Evolutionary conservation across 2,113 vertebrate genomes (phyloP).

Genomic region (Eupsittula cactorum): DNA sequence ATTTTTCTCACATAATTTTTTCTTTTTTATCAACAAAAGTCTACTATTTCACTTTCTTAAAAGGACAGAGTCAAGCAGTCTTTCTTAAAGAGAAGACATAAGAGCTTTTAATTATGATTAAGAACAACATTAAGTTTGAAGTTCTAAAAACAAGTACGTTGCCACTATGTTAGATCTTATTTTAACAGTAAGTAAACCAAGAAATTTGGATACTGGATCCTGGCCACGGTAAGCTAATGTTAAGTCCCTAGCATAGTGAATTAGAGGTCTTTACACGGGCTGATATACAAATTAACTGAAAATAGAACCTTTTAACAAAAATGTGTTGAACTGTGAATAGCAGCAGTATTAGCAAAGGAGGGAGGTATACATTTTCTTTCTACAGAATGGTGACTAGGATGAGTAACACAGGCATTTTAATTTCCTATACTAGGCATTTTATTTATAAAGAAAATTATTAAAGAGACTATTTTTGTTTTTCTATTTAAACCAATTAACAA

Average conservation of each 20-base stretch:
- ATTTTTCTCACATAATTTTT: neutral
- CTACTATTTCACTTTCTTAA: neutral
- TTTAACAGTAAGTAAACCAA: neutral
- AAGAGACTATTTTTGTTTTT: neutral
- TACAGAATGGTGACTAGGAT: neutral
- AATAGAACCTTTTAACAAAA: neutral
- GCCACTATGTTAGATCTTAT: neutral
- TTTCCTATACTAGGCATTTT: neutral
- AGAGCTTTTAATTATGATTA: neutral
- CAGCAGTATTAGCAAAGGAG: neutral
- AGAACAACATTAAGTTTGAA: neutral
- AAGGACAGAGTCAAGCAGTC: rapidly evolving
- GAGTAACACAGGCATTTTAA: neutral
- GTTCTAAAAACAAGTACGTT: neutral
- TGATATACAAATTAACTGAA: neutral
- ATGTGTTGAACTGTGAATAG: neutral
- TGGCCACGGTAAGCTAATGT: neutral
- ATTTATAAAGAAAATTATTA: neutral
- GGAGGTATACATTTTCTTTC: neutral
- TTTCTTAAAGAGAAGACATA: neutral
- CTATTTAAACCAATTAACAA: neutral
- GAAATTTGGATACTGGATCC: neutral
- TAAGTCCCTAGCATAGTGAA: neutral
- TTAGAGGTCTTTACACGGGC: neutral
- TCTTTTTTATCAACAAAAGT: neutral